Conservation (phyloP, 2,888 invertebrate genomes). For the Protonemura montana region DNA sequence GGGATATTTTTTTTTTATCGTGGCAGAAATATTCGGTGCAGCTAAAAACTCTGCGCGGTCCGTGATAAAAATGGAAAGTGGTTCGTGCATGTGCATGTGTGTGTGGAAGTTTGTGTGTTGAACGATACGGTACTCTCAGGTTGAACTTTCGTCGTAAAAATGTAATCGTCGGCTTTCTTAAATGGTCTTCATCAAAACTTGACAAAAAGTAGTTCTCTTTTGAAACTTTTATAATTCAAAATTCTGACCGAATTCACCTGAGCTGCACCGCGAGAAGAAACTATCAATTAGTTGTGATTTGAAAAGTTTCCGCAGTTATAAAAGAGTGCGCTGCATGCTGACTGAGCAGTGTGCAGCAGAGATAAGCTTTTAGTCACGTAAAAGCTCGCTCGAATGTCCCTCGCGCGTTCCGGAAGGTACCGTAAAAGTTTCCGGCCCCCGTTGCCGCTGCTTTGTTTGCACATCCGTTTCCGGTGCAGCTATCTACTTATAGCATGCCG, state of each 20-base stretch:
- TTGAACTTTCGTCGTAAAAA: background rate
- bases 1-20: background rate
- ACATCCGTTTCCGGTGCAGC: slow-evolving; percentile 26
- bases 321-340: background rate
- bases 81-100: too few species aligned
- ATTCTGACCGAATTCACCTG: background rate
- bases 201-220: background rate
- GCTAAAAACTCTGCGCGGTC: background rate
- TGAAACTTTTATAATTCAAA: background rate
- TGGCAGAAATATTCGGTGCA: background rate
- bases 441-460: slow-evolving; percentile 37
- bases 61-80: background rate
- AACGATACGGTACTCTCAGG: background rate
- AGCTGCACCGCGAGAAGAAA: background rate
- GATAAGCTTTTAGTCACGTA: slow-evolving; percentile 40
- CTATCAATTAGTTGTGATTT: background rate
- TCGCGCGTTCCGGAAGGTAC: slow-evolving; percentile 35
- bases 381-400: slow-evolving; percentile 17
- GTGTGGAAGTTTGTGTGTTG: too few species aligned
- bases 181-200: background rate
- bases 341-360: background rate
- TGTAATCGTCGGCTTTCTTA: background rate
- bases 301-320: background rate
- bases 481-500: slow-evolving; percentile 31
- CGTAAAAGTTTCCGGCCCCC: slow-evolving; percentile 36